A percentile compares a stretch with the other conserved stretches of the same genome.
These are phyloP conservation scores for Rhopalosiphum maidis DNA, from an alignment of 1,140 invertebrate genomes.

Conservation along the genomic window DNA sequence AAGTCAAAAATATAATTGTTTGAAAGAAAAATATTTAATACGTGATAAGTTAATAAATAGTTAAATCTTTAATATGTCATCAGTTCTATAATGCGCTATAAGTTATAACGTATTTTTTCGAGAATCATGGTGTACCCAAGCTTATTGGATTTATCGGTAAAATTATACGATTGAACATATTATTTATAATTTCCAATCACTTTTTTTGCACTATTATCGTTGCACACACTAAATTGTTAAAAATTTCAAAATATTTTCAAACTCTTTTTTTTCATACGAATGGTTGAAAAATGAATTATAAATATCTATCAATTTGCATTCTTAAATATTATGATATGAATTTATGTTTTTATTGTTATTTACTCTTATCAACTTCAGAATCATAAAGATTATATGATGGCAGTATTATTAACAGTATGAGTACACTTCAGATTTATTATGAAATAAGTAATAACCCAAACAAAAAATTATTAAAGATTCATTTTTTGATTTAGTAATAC, in stretches of 20 bases:
- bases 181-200: not conserved
- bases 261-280: not conserved
- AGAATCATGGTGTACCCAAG: not conserved
- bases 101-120: not conserved
- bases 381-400: not conserved
- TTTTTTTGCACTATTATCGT: not conserved
- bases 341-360: not conserved
- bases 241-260: not conserved
- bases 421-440: not conserved
- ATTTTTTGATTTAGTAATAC: not conserved
- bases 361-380: not conserved
- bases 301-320: not conserved
- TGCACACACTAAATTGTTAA: not conserved
- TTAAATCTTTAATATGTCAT: not conserved
- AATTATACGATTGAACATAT: not conserved
- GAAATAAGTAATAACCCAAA: not conserved
- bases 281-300: not conserved
- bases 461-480: not conserved
- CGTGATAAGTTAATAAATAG: no score
- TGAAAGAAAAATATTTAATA: no score
- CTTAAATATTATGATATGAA: not conserved
- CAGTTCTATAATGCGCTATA: not conserved
- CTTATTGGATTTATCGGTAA: not conserved
- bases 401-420: not conserved
- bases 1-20: not conserved